Evolutionary conservation across 2,888 invertebrate species (phyloP).

Genomic region (Epistrophe eligans): DNA sequence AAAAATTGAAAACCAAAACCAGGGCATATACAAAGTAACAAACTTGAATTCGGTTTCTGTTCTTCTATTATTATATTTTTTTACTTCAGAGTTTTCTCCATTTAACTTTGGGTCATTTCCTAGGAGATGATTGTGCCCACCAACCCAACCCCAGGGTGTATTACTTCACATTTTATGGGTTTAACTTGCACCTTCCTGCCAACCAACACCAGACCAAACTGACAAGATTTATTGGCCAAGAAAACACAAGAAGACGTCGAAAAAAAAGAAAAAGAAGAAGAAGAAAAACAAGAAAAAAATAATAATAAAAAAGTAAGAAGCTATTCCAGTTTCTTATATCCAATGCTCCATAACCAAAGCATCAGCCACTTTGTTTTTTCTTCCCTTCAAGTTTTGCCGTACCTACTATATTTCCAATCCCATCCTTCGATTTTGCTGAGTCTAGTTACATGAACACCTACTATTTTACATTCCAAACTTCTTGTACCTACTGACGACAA

Average conservation of each 20-base stretch:
- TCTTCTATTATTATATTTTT: slow-evolving; percentile 6
- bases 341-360: background rate
- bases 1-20: slow-evolving; percentile 18
- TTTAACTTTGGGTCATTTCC: slow-evolving; percentile 73
- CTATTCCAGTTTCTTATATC: slow-evolving; percentile 61
- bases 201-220: slow-evolving; percentile 43
- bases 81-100: slow-evolving; percentile 49
- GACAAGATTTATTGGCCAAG: slow-evolving; percentile 73
- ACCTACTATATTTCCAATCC: slow-evolving; percentile 10
- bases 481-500: slow-evolving; percentile 41
- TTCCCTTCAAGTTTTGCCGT: slow-evolving; percentile 3
- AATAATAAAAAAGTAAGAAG: no score
- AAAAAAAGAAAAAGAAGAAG: slow-evolving; percentile 17
- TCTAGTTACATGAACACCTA: slow-evolving; percentile 68
- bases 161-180: slow-evolving; percentile 65
- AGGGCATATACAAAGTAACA: slow-evolving; percentile 22
- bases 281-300: background rate
- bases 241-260: slow-evolving; percentile 44
- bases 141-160: slow-evolving; percentile 56
- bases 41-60: slow-evolving; percentile 31
- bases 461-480: slow-evolving; percentile 68
- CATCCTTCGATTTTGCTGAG: slow-evolving; percentile 31
- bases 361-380: slow-evolving; percentile 4
- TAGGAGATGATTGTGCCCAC: slow-evolving; percentile 63
- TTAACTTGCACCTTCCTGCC: slow-evolving; percentile 42